Conservation (phyloP, 2,113 vertebrate species). For the Neolamprologus sp. region DNA sequence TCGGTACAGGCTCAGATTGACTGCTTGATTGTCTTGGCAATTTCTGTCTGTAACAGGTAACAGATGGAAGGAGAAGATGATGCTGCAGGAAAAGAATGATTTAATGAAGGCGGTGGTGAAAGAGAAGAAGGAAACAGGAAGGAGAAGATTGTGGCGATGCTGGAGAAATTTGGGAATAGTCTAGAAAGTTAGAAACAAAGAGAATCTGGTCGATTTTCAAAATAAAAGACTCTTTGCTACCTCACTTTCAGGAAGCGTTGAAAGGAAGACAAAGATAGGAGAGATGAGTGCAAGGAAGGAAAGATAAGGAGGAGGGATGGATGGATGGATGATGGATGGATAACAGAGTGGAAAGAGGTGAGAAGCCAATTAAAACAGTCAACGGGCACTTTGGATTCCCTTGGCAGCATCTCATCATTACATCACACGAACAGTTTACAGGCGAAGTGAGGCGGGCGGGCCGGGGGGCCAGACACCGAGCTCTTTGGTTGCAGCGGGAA, state of each 20-base stretch:
- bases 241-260: not conserved
- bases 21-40: not conserved
- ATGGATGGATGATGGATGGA: not conserved
- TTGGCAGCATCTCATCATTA: constrained; percentile 39
- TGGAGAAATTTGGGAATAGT: not conserved
- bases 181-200: not conserved
- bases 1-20: not conserved
- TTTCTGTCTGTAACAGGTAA: not conserved
- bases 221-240: not conserved
- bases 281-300: not conserved
- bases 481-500: constrained; percentile 50
- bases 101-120: not conserved
- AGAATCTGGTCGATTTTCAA: not conserved
- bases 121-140: not conserved
- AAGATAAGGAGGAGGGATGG: not conserved
- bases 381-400: constrained; percentile 57
- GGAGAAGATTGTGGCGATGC: not conserved
- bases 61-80: not conserved
- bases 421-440: constrained; percentile 31
- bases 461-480: not conserved
- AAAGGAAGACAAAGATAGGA: not conserved
- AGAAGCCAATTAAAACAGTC: constrained; percentile 62
- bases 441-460: constrained; percentile 5
- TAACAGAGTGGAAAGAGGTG: constrained; percentile 9
- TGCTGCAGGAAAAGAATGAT: not conserved